Base-by-base conservation (phyloP, 2,797 vertebrate genomes). In the Allochrocebus solatus region DNA sequence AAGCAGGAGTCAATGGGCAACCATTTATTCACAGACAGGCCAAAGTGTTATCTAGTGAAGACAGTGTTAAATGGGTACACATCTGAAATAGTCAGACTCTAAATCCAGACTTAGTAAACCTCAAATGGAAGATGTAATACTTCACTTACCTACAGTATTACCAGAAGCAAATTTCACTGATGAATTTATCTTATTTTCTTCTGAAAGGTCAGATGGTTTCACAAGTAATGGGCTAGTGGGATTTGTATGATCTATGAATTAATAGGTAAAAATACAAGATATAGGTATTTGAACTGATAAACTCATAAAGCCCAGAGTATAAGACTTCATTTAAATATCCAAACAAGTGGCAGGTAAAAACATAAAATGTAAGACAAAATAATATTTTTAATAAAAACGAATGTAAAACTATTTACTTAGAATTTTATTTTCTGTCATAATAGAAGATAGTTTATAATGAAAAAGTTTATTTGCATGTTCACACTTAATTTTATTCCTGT, bases 141-240 rank as follows among this genome's bases (percentile, higher is more conserved):
- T 96, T 96, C 97, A 99, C 99, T 99, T 99, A 99, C 99, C 99
- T 98, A 99, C 99, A 96, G 99, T 98, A 98, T 99, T 99, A 98
- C 99, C 99, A 97, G 99, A 95, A 97, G 99, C 99, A 99, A 99
- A 99, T 98, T 99, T 99, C 98, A 99, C 99, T 88, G 99, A 99
- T 87, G 99, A 98, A 93, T 99, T 98, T 70, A 99, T 98, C 97
- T 99, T 99, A 97, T 98, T 99, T 98, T 99, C 99, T 98, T 99
- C 99, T 1, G 99, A 99, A 96, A 99, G 99, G 96, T 99, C 99
- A 79, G 99, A 99, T 43, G 99, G 99, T 98, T 99, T 99, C 79
- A 99, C 98, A 98, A 99, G 99, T 91, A 99, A 98, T 17, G 99
- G 99, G 97, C 99, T 99, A 57, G 99, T 99, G 12, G 99, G 99